Evolutionary conservation across 2,113 vertebrate species (phyloP).

Genomic region (Pelobates fuscus): DNA sequence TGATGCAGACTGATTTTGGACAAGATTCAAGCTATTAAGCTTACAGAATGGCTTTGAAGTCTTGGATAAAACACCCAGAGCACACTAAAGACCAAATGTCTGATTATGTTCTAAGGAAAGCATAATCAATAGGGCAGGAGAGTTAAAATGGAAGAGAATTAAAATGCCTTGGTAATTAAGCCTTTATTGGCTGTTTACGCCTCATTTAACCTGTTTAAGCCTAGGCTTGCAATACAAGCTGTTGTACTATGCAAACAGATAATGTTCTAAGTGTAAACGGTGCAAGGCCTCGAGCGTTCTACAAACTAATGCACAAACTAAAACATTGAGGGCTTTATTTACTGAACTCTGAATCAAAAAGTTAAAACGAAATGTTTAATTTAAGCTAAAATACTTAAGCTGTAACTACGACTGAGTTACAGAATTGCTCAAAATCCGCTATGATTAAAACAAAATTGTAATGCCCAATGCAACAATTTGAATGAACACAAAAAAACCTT

Average conservation of each 20-base stretch:
- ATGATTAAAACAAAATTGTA: too few species aligned
- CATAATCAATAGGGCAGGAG: slow-evolving; percentile 74
- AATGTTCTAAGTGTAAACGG: not conserved
- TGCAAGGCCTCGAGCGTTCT: too few species aligned
- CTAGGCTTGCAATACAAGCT: not conserved
- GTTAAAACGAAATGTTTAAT: too few species aligned
- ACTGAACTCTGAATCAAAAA: too few species aligned
- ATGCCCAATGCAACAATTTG: too few species aligned
- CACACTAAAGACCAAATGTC: slow-evolving; percentile 76
- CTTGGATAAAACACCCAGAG: slow-evolving; percentile 74
- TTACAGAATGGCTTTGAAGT: slow-evolving; percentile 84
- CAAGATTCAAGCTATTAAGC: slow-evolving; percentile 67
- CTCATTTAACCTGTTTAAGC: slow-evolving; percentile 49
- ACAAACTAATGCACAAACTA: too few species aligned
- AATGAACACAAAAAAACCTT: too few species aligned
- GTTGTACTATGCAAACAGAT: not conserved
- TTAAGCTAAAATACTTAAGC: too few species aligned
- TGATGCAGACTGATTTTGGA: slow-evolving; percentile 71
- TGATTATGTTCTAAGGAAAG: slow-evolving; percentile 84
- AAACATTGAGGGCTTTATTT: too few species aligned
- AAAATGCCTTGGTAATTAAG: slow-evolving; percentile 69
- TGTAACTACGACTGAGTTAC: too few species aligned
- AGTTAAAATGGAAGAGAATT: slow-evolving; percentile 72
- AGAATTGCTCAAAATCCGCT: too few species aligned
- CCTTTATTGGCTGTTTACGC: slow-evolving; percentile 72